phyloP scores from a whole-genome alignment of 1,140 invertebrate species.

The Charaxes varanes region DNA sequence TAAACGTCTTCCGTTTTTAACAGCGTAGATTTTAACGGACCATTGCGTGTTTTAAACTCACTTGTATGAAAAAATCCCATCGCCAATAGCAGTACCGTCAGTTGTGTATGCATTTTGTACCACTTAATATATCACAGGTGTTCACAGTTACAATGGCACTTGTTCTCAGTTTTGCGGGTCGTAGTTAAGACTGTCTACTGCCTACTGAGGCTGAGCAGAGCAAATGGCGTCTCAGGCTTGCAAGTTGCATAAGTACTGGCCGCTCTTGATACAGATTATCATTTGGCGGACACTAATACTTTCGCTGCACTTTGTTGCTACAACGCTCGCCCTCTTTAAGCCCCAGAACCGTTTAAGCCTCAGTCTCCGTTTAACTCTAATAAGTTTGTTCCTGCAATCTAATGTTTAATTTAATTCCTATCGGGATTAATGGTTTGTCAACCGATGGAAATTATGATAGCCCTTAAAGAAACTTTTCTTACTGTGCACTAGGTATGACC shows the following conservation, averaged over 20 bases:
- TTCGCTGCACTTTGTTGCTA: constrained; percentile 55
- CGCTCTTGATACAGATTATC: constrained; percentile 66
- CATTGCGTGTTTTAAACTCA: too few relatives aligned
- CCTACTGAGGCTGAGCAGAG: constrained; percentile 42
- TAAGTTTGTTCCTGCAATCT: too few relatives aligned
- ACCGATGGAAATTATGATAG: too few relatives aligned
- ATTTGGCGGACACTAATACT: constrained; percentile 69
- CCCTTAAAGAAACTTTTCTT: too few relatives aligned
- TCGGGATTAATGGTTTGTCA: too few relatives aligned
- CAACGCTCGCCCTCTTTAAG: constrained; percentile 31
- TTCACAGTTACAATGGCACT: constrained; percentile 39
- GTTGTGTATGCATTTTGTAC: constrained; percentile 17
- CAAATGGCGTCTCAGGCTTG: constrained; percentile 37
- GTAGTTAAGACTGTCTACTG: constrained; percentile 28
- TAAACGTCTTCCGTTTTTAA: too few relatives aligned
- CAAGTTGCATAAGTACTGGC: constrained; percentile 60
- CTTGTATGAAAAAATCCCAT: constrained; percentile 24
- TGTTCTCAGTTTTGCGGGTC: constrained; percentile 21
- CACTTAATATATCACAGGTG: constrained; percentile 31
- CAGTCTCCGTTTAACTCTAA: too few relatives aligned
- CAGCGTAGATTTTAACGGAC: too few relatives aligned
- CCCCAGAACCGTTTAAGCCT: too few relatives aligned
- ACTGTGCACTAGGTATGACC: too few relatives aligned
- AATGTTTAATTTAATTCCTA: too few relatives aligned
- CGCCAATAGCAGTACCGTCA: constrained; percentile 27